phyloP scores from a whole-genome alignment of 2,797 vertebrate species.

The Pseudochromis fuscus region DNA sequence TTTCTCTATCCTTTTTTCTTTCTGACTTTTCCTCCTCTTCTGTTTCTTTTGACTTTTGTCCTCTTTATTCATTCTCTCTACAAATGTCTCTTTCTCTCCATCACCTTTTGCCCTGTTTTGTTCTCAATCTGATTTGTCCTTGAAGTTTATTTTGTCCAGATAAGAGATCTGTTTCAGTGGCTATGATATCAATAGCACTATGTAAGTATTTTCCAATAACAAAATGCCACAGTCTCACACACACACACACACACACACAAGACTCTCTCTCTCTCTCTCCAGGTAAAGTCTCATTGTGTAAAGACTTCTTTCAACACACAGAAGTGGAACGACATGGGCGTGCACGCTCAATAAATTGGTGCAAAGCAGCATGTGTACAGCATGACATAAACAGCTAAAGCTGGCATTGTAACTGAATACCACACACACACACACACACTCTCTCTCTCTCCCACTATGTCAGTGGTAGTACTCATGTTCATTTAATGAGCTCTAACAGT shows the following conservation, averaged over 20 bases:
- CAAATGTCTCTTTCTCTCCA: not conserved
- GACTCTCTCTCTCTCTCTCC: no score
- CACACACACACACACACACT: slow-evolving; percentile 41
- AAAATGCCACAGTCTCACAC: slow-evolving; percentile 44
- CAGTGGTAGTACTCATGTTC: slow-evolving; percentile 74
- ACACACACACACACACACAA: no score
- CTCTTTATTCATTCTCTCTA: not conserved
- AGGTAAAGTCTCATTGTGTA: slow-evolving; percentile 51
- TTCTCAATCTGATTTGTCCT: slow-evolving; percentile 46
- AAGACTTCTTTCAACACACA: slow-evolving; percentile 51
- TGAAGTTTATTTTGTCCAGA: slow-evolving; percentile 45
- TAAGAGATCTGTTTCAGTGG: slow-evolving; percentile 30
- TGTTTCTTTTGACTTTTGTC: slow-evolving; percentile 25
- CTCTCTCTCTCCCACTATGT: slow-evolving; percentile 54
- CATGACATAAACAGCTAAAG: slow-evolving; percentile 77
- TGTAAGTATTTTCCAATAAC: slow-evolving; percentile 49
- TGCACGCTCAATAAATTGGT: slow-evolving; percentile 55
- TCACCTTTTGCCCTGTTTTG: not conserved
- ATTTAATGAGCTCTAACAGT: slow-evolving; percentile 83
- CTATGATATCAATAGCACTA: slow-evolving; percentile 39
- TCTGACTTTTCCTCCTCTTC: slow-evolving; percentile 9
- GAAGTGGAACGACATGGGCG: slow-evolving; percentile 50
- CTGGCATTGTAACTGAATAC: slow-evolving; percentile 73
- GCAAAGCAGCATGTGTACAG: slow-evolving; percentile 61
- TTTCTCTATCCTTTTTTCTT: not conserved